Conservation (phyloP, 2,797 vertebrate genomes). For the Coregonus suidteri region DNA sequence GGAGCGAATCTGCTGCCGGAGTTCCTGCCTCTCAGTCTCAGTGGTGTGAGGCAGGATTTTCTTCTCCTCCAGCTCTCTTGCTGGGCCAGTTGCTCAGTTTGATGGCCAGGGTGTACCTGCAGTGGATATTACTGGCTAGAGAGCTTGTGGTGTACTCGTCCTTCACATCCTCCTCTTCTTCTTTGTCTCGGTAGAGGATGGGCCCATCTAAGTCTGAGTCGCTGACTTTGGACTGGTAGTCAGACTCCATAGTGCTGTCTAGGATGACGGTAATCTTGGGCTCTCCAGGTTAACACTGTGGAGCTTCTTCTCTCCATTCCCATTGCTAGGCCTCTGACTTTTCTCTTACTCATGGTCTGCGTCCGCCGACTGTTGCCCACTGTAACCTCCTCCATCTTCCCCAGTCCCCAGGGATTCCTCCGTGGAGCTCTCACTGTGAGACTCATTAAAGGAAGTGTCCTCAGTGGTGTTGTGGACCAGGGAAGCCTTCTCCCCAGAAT, state of each 20-base stretch:
- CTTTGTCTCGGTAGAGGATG: constrained; percentile 83
- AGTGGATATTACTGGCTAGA: constrained; percentile 91
- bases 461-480: constrained; percentile 60
- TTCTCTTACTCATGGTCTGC: constrained; percentile 29
- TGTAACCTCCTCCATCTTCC: constrained; percentile 29
- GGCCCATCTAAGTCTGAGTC: constrained; percentile 96
- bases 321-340: constrained; percentile 47
- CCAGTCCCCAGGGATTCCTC: constrained; percentile 33
- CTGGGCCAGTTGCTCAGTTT: too few species aligned
- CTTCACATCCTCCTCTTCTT: constrained; percentile 65
- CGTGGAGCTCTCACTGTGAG: constrained; percentile 41
- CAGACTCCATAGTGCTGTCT: constrained; percentile 76
- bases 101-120: constrained; percentile 74
- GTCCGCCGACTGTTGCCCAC: constrained; percentile 24
- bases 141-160: constrained; percentile 80
- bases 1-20: too few species aligned
- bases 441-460: constrained; percentile 68
- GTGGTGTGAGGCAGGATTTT: too few species aligned
- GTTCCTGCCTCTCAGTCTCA: too few species aligned
- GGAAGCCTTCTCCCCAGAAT: constrained; percentile 21
- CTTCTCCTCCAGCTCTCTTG: too few species aligned
- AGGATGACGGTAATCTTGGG: constrained; percentile 77
- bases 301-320: constrained; percentile 42
- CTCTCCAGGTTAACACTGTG: constrained; percentile 68
- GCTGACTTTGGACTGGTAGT: constrained; percentile 75